Base-by-base conservation (phyloP, 2,113 vertebrate species). In the Hippocampus zosterae region DNA sequence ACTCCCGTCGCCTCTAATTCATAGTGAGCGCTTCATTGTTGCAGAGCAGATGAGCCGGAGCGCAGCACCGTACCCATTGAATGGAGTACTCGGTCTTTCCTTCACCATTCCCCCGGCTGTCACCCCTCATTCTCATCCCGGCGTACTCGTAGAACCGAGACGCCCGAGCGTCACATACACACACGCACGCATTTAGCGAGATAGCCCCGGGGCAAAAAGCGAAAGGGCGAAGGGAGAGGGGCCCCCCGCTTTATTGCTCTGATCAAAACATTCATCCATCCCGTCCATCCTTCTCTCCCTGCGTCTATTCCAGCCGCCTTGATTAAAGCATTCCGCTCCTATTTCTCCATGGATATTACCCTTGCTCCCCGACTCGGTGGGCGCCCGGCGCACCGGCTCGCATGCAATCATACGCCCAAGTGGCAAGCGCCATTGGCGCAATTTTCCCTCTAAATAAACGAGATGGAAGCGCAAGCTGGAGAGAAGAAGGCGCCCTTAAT, bases 181-280 rank as follows among this genome's bases (percentile, higher is more conserved):
- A 69, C 42, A 44, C 12, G 12, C 29, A 33, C 29, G 70, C 12
- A 65, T 19, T 63, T 12, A 69, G 11, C 69, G 59, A 82, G 16
- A 65, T 37, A 73, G 83, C 81, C 81, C 81, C 65, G 37, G 59
- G 81, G 82, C 85, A 81, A 83, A 81, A 83, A 75, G 68, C 73
- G 76, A 82, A 60, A 40, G 75, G 67, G 69, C 67, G 68, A 75
- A 75, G 72, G 67, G 79, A 77, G 70, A 81, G 57, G 53, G 81
- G 69, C 74, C 65, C 74, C 65, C 75, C 78, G 77, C 81, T 87
- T 88, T 88, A 85, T 88, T 85, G 83, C 84, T 83, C 86, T 88
- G 84, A 89, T 89, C 88, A 89, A 87, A 88, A 89, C 82, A 89
- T 82, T 82, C 85, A 79, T 86, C 83, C 81, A 67, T 78, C 80